Evolutionary conservation across 2,113 vertebrate genomes (phyloP), one percentile per base, ranked within the genome.

Genomic region (Sinosuthora webbiana): DNA sequence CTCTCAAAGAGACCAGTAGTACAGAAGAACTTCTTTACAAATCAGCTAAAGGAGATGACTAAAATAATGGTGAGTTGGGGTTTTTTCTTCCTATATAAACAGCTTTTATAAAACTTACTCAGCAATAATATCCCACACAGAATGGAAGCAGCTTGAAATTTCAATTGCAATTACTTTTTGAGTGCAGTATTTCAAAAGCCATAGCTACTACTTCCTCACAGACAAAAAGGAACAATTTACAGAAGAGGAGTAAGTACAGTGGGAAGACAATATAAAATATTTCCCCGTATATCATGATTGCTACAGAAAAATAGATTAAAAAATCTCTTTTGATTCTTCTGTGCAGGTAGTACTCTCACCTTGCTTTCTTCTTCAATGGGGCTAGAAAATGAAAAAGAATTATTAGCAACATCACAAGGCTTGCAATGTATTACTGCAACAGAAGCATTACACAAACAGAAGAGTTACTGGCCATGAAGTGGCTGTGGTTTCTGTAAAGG

Each of bases 301-400:
- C 47, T 75, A 83, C 30, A 82, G 68, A 84, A 76, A 87, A 89
- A 45, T 2, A 37, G 4, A 24, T 47, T 47, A 3, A 17, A 59
- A 37, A 37, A 20, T 31, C 7, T 55, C 20, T 28, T 37, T 67
- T 24, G 15, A 62, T 63, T 85, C 16, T 47, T 17, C 35, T 52
- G 9, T 23, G 10, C 2, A 8, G 11, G 2, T 33, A 60, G 23
- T 67, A 55, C 27, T 67, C 97, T 90, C 50, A 97, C 97, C 92
- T 97, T 82, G 93, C 59, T 70, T 92, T 94, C 86, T 95, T 92
- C 93, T 94, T 80, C 56, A 79, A 24, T 49, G 90, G 53, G 17
- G 90, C 96, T 96, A 91, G 70, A 95, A 95, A 94, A 96, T 49
- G 4, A 90, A 96, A 73, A 87, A 95, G 20, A 74, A 83, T 47